phyloP scores from a whole-genome alignment of 53 echinoderm and acorn worm genomes.

The Arbacia lixula region DNA sequence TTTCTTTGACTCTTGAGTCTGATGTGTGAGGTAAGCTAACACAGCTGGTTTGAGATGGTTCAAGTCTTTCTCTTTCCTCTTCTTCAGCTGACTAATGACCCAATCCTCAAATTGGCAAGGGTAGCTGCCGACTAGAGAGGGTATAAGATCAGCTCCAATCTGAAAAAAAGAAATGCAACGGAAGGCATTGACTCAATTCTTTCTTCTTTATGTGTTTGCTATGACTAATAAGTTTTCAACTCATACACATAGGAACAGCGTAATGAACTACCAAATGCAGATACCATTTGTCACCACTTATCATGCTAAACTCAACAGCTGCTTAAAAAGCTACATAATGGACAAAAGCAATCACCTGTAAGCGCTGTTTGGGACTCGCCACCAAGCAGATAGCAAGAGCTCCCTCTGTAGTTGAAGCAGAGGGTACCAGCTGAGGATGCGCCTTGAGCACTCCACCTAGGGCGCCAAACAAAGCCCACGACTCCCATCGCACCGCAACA shows the following conservation, averaged over 20 bases:
- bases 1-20: background rate
- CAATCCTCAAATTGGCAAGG: slow-evolving; percentile 56
- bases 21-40: background rate
- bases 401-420: background rate
- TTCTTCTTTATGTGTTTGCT: too few species aligned
- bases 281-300: too few species aligned
- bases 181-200: too few species aligned
- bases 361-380: background rate
- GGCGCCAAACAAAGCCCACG: background rate
- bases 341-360: too few species aligned
- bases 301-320: too few species aligned
- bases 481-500: slow-evolving; percentile 11
- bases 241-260: too few species aligned
- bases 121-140: background rate
- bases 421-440: slow-evolving; percentile 6
- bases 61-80: background rate
- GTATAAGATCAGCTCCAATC: slow-evolving; percentile 13
- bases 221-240: too few species aligned
- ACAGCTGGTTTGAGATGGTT: slow-evolving; percentile 1
- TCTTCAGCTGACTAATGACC: background rate
- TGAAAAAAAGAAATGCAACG: slow-evolving; percentile 1
- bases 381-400: slow-evolving; percentile 21
- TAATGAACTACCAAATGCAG: too few species aligned
- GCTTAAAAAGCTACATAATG: too few species aligned
- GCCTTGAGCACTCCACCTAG: background rate